phyloP scores from a whole-genome alignment of 92 coral and sea anemone genomes.

The Isaurus tuberculatus region DNA sequence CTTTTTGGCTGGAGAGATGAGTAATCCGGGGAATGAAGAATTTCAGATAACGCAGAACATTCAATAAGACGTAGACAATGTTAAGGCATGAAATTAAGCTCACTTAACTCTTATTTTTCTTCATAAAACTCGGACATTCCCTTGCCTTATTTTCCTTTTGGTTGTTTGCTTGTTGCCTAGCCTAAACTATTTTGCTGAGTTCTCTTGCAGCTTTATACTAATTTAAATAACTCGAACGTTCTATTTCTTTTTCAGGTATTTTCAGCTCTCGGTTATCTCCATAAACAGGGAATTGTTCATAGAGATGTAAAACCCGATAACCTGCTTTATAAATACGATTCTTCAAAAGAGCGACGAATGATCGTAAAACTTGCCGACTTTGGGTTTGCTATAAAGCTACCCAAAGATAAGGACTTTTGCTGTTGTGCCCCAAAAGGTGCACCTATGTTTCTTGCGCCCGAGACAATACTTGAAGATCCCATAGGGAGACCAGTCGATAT shows the following conservation, averaged over 20 bases:
- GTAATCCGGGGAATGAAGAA: no score
- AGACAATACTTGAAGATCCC: slow-evolving; percentile 85
- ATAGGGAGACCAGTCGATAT: slow-evolving; percentile 93
- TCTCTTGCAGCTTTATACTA: not conserved
- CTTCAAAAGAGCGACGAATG: slow-evolving; percentile 51
- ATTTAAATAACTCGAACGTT: not conserved
- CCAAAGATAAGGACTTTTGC: slow-evolving; percentile 70
- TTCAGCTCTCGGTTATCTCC: slow-evolving; percentile 83
- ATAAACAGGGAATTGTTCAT: slow-evolving; percentile 80
- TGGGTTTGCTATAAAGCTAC: slow-evolving; percentile 83
- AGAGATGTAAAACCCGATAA: slow-evolving; percentile 97
- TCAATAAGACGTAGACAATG: no score
- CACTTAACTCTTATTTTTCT: no score
- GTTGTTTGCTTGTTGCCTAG: no score
- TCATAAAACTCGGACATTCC: no score
- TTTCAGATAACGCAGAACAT: no score
- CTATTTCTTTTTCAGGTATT: slow-evolving; percentile 61
- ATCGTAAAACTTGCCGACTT: slow-evolving; percentile 88
- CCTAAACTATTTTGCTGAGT: no score
- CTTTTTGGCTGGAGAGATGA: no score
- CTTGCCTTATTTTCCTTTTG: no score
- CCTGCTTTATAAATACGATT: slow-evolving; percentile 70
- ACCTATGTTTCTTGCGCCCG: slow-evolving; percentile 97
- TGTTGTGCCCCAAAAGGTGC: slow-evolving; percentile 85
- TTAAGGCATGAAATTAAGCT: no score